phyloP scores from a whole-genome alignment of 2,888 invertebrate species.

The Odontothrips loti region DNA sequence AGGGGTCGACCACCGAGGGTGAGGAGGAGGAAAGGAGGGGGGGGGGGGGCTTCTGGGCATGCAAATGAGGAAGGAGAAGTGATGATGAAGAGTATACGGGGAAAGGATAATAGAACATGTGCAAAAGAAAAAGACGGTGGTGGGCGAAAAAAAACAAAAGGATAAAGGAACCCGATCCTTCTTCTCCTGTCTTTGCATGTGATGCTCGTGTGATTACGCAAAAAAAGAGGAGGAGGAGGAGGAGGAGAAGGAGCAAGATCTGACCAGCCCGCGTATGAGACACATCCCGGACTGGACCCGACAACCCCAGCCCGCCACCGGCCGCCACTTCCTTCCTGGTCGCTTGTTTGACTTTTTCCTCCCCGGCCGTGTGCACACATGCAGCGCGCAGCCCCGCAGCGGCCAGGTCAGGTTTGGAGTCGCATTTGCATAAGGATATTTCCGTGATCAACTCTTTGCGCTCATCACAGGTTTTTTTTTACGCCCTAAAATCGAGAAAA shows the following conservation, averaged over 20 bases:
- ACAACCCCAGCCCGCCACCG: too few relatives aligned
- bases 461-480: neutral
- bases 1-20: neutral
- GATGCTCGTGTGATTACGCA: neutral
- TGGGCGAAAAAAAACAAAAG: neutral
- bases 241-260: neutral
- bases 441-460: slow-evolving; percentile 14
- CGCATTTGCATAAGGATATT: slow-evolving; percentile 18
- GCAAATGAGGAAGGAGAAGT: slow-evolving; percentile 22
- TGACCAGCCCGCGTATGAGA: neutral
- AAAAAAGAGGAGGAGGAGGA: neutral
- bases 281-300: too few relatives aligned
- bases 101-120: slow-evolving; percentile 12
- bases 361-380: too few relatives aligned
- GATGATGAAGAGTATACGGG: neutral
- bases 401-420: neutral
- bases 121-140: neutral
- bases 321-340: neutral
- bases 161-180: slow-evolving; percentile 8
- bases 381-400: too few relatives aligned
- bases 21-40: neutral
- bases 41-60: neutral
- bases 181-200: slow-evolving; percentile 15
- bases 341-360: neutral
- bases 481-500: neutral